Evolutionary conservation across 2,888 invertebrate species (phyloP), one percentile per base, ranked within the genome.

Genomic region (Megalurothrips usitatus): DNA sequence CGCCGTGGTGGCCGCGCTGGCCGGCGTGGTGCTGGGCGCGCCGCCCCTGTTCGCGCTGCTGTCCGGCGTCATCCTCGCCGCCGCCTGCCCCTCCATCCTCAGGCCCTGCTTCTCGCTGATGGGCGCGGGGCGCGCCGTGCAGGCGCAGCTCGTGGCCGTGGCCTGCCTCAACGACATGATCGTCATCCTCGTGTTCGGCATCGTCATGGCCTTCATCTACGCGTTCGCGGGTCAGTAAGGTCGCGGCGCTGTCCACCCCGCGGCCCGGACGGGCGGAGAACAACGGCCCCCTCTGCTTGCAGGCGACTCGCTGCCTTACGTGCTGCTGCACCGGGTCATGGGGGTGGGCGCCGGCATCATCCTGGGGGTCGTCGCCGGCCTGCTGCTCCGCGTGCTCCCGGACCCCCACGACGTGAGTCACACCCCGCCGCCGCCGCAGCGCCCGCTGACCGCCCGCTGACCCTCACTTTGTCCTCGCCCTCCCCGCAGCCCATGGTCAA

Each of bases 101-200:
- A 26, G 23, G 68, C 68, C 68, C 68, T 75, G 68, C 68, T 75
- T 75, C 68, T 75, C 68, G 23, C n/a, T 75, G 68, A 75, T 75
- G 68, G 68, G 68, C 26, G 68, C 68, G 68, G 68, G 68, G 23
- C 68, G 68, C 26, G 26, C 23, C 68, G 68, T 75, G 68, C 68
- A 75, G 68, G 68, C 68, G 11, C 9, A 8, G 26, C 68, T 75
- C 68, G 26, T 75, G 26, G 23, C 68, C 26, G 68, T 26, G 23
- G 26, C 68, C 26, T 75, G 68, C 68, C 68, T 75, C 68, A 75
- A 75, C 68, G 68, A 75, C 68, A 23, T 75, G 23, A 75, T 75
- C 26, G 68, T 75, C 68, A 75, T 75, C 26, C 23, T 75, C 23
- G 68, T 26, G 23, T 75, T 75, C 68, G 68, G 68, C 68, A 26